Evolutionary conservation across 1,140 invertebrate species (phyloP), one percentile per base, ranked within the genome.

Genomic region (Diorhabda sublineata): DNA sequence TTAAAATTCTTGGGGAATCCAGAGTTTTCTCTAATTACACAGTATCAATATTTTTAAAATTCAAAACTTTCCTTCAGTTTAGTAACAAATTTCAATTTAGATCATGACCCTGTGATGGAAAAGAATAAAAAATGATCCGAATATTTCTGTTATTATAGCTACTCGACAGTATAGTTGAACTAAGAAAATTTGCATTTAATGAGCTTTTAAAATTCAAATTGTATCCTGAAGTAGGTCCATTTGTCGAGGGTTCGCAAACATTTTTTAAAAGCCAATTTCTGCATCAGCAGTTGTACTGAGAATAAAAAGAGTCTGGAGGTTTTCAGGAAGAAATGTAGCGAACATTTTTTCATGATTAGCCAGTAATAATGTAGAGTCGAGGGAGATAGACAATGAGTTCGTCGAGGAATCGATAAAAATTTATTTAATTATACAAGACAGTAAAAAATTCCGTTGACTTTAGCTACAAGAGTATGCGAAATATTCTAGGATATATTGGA

Each of bases 171-270:
- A 9, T 52, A 52, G 47, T 52, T 52, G 9, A 52, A 52, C 47
- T 52, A 52, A 52, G 47, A 52, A 52, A 52, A 52, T 52, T 52
- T 52, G 47, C 47, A 52, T 52, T 52, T 52, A 52, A 52, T 52
- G 47, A 52, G 47, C 47, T 52, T 52, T 52, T 52, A 52, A 52
- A 52, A 52, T 52, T 52, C 47, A 52, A 52, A 52, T 52, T 52
- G 47, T 52, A 52, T 52, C 9, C 47, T 52, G 9, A 52, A 52
- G 47, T 52, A 52, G 47, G 47, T 52, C 47, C 47, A 52, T 52
- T 52, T 52, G 47, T 52, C 47, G 47, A 52, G 47, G 47, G 47
- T 52, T 52, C 5, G 47, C 47, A 52, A 52, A 52, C 47, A 52
- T 52, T 52, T 52, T 52, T 52, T 52, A 52, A 52, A 52, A 52